Percentiles rank a stretch among this genome's conserved stretches.
Conservation (phyloP, 2,797 vertebrate genomes). For the Clarias pachynema region DNA sequence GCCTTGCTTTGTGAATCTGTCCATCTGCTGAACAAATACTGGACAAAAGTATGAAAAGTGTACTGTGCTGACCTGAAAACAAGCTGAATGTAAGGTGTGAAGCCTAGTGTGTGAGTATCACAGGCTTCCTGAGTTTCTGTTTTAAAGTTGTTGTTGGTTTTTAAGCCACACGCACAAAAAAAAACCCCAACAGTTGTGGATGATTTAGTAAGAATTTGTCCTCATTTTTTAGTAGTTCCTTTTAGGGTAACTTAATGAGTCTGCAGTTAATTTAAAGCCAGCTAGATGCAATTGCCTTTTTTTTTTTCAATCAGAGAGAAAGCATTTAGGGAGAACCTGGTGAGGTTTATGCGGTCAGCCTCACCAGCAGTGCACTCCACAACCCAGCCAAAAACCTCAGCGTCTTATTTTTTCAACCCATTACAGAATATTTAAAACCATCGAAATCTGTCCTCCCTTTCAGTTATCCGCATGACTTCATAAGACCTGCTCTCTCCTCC, state of each 20-base stretch:
- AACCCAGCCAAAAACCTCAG: conserved; percentile 10
- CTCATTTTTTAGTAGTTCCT: not conserved
- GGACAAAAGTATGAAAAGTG: not conserved
- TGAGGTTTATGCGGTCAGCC: conserved; percentile 26
- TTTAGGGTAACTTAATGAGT: conserved; percentile 39
- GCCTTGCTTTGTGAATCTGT: conserved; percentile 28
- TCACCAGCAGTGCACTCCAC: conserved; percentile 1
- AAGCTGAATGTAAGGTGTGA: conserved; percentile 26
- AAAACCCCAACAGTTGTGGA: not conserved
- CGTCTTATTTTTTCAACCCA: conserved; percentile 15
- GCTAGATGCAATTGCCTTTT: not conserved
- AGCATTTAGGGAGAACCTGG: not conserved
- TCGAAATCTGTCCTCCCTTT: conserved; percentile 43
- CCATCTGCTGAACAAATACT: conserved; percentile 33
- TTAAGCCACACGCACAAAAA: not conserved
- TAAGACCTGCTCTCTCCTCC: conserved; percentile 24
- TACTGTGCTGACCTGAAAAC: conserved; percentile 43
- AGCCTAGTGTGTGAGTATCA: conserved; percentile 16
- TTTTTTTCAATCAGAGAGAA: not conserved
- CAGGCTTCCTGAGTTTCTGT: not conserved
- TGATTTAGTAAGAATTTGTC: not conserved
- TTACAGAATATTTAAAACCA: conserved; percentile 51
- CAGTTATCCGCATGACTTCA: conserved; percentile 35
- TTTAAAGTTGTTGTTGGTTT: not conserved
- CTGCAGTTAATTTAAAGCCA: conserved; percentile 48